Percentiles rank a stretch among this genome's conserved stretches.
phyloP scores from a whole-genome alignment of 2,797 vertebrate genomes.

The Coracias cyanogaster region DNA sequence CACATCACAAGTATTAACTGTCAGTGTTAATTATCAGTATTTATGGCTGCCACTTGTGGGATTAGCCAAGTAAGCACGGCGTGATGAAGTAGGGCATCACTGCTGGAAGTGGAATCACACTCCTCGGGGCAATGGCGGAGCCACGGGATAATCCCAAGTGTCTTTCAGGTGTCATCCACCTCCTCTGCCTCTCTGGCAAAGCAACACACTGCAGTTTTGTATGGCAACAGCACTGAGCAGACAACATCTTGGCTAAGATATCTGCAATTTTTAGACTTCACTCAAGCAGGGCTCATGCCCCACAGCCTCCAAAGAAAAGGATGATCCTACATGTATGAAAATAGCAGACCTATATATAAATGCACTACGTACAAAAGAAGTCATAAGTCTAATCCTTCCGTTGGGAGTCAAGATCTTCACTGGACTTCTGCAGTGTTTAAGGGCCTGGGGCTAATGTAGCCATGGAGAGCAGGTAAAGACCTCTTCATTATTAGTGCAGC shows the following conservation, averaged over 20 bases:
- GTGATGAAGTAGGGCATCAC: not conserved
- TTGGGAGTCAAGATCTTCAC: not conserved
- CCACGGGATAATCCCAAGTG: not conserved
- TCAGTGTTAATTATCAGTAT: conserved; percentile 43
- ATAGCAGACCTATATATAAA: not conserved
- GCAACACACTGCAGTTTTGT: not conserved
- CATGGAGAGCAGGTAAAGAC: not conserved
- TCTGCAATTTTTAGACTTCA: not conserved
- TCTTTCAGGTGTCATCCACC: conserved; percentile 12
- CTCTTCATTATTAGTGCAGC: not conserved
- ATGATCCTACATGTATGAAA: not conserved
- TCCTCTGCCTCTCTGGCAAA: not conserved
- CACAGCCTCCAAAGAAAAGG: not conserved
- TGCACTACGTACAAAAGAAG: not conserved
- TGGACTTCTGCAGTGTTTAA: not conserved
- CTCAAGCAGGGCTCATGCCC: not conserved
- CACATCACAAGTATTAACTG: conserved; percentile 14
- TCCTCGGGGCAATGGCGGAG: not conserved
- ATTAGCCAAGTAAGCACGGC: not conserved
- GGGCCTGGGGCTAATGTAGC: not conserved
- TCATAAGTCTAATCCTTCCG: not conserved
- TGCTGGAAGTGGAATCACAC: not conserved
- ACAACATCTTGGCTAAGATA: not conserved
- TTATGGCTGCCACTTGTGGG: conserved; percentile 30
- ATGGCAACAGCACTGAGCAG: not conserved